Evolutionary conservation across 2,888 invertebrate genomes (phyloP).

Genomic region (Cantharis rufa): DNA sequence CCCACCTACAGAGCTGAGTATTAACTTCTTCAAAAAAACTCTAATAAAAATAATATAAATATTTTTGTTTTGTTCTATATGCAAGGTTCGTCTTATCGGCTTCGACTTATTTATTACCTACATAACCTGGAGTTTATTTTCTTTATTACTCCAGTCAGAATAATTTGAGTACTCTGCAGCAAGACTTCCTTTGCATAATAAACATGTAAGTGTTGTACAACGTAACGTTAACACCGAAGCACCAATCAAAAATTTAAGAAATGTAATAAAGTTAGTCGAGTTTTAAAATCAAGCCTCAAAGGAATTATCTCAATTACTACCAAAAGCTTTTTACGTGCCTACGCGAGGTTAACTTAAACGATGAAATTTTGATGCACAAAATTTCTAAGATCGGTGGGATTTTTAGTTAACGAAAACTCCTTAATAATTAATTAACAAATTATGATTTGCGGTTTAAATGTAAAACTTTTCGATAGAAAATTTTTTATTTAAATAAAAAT

Average conservation of each 20-base stretch:
- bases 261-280: conserved; percentile 4
- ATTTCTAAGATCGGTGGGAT: background rate
- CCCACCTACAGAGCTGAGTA: too few species aligned
- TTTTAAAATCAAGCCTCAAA: conserved; percentile 9
- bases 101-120: background rate
- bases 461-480: background rate
- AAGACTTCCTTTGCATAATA: background rate
- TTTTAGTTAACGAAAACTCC: background rate
- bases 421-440: background rate
- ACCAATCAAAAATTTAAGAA: conserved; percentile 5
- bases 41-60: background rate
- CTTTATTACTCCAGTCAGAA: background rate
- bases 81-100: background rate
- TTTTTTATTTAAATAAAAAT: background rate
- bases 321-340: conserved; percentile 8
- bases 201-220: background rate
- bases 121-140: background rate
- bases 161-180: background rate
- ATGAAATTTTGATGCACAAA: conserved; percentile 1
- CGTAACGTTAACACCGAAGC: background rate
- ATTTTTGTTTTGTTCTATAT: background rate
- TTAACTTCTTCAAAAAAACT: too few species aligned
- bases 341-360: conserved; percentile 4
- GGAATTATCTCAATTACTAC: conserved; percentile 7
- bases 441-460: background rate